Base-by-base conservation (phyloP, 2,113 vertebrate species). In the Aleadryas rufinucha region DNA sequence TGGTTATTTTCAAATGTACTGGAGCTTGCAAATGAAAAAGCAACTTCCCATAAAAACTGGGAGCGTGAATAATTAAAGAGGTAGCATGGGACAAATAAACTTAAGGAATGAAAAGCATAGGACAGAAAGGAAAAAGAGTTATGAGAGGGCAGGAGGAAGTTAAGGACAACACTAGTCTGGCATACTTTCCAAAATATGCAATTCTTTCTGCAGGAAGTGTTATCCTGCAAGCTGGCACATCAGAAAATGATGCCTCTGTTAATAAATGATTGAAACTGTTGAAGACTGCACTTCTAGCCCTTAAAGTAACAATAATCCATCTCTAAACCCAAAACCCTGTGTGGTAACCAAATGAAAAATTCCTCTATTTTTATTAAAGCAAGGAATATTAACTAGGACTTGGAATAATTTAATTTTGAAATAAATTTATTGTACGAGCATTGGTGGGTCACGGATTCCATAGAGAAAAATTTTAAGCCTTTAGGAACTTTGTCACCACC, bases 1-100 rank as follows among this genome's bases (percentile, higher is more conserved):
- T 74, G 56, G 41, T 84, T 84, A 64, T 70, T 93, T 85, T 86
- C 66, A 76, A 65, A 72, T 2, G 5, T 83, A 80, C 31, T 26
- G 16, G 63, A 86, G 76, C 79, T 79, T 81, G 89, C 47, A 87
- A 77, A 83, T 83, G 68, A 66, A 95, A 95, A 95, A 95, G 76
- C 54, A 78, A 77, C 4, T 2, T 70, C 76, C 71, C 70, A 31
- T 84, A 45, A 89, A 93, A 74, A 16, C 30, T 59, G 50, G 23
- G 52, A 0, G 0, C 54, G 72, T 16, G 20, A 84, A 93, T 94
- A 94, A 81, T 91, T 95, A 50, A 83, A 33, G 68, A 2, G 1
- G 37, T 3, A 69, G 33, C 37, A 8, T 10, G 68, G 47, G 82
- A 92, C 11, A 54, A 47, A 84, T 74, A 76, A 74, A 79, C 26